Base-by-base conservation (phyloP, 1,140 invertebrate species). In the Penaeus chinensis region DNA sequence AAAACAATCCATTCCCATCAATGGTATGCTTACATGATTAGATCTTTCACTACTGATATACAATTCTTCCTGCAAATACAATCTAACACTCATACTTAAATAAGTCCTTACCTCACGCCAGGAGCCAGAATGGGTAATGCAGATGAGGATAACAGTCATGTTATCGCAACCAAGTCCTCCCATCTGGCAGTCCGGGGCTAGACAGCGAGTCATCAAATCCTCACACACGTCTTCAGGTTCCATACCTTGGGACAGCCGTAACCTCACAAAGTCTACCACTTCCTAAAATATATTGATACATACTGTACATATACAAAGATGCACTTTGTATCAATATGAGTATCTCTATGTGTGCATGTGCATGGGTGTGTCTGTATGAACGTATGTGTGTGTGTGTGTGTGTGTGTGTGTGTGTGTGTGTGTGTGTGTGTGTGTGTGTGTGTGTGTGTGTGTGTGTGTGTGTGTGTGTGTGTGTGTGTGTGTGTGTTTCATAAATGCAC, bases 81-180 rank as follows among this genome's bases (percentile, higher is more conserved):
- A 32, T 82, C 27, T 32, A 19, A 3, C 47, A n/a, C 0, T n/a
- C 27, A 11, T 47, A 27, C 8, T 78, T 74, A 3, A 74, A 22
- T 0, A 16, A 47, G 1, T 37, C 62, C 62, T 69, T 87, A 90
- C 93, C 77, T 95, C 94, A 91, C 96, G 79, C 87, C 86, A 97
- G n/a, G 95, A 93, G 90, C 95, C 94, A 62, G 95, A 95, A 71
- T 96, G 95, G 5, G 96, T 92, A 54, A 97, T 94, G 92, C 96
- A 96, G 16, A 98, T 94, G 16, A 99, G 92, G 74, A 99, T 94
- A 1, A 98, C 97, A 61, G 98, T 99, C 99, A 99, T 99, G 93
- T 99, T 99, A 92, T 99, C 99, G 93, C 98, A 99, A 79, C 99
- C 99, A 65, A 98, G 93, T 4, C 97, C 98, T 61, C 97, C 98